Evolutionary conservation across 2,888 invertebrate species (phyloP).

Genomic region (Tryphoninae sp.): DNA sequence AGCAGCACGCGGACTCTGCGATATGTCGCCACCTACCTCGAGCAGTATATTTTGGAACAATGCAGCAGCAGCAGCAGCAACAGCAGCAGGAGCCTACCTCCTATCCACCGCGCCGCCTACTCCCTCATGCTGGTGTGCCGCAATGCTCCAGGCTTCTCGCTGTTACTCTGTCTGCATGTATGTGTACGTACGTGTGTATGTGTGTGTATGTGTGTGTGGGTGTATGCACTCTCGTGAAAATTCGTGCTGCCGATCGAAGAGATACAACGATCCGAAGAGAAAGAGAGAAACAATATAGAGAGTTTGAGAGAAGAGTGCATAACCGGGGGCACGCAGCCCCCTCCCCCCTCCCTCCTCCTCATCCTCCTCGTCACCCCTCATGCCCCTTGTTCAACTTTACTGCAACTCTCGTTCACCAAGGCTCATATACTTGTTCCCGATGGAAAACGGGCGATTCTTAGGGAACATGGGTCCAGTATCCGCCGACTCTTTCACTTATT

Average conservation of each 20-base stretch:
- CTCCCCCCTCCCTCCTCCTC: neutral
- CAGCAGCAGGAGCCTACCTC: conserved; percentile 45
- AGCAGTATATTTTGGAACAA: conserved; percentile 72
- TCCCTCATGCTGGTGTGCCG: conserved; percentile 50
- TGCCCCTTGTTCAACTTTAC: conserved; percentile 37
- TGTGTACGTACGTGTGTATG: too few relatives aligned
- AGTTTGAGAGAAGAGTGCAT: conserved; percentile 35
- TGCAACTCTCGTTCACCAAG: conserved; percentile 62
- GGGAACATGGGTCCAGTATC: conserved; percentile 49
- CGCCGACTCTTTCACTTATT: conserved; percentile 27
- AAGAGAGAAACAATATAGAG: conserved; percentile 44
- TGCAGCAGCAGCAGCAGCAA: conserved; percentile 58
- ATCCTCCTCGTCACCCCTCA: neutral
- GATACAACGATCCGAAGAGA: conserved; percentile 62
- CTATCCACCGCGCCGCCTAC: conserved; percentile 69
- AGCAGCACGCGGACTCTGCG: conserved; percentile 63
- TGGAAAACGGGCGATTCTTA: conserved; percentile 53
- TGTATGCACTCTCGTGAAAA: conserved; percentile 62
- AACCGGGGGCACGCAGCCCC: conserved; percentile 60
- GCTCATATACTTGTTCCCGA: conserved; percentile 45
- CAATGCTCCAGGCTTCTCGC: conserved; percentile 35
- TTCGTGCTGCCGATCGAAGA: conserved; percentile 68
- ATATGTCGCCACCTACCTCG: conserved; percentile 72
- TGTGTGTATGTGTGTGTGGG: too few relatives aligned
- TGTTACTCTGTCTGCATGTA: neutral